Evolutionary conservation across 2,888 invertebrate species (phyloP), one percentile per base, ranked within the genome.

Genomic region (Melitaea athalia): DNA sequence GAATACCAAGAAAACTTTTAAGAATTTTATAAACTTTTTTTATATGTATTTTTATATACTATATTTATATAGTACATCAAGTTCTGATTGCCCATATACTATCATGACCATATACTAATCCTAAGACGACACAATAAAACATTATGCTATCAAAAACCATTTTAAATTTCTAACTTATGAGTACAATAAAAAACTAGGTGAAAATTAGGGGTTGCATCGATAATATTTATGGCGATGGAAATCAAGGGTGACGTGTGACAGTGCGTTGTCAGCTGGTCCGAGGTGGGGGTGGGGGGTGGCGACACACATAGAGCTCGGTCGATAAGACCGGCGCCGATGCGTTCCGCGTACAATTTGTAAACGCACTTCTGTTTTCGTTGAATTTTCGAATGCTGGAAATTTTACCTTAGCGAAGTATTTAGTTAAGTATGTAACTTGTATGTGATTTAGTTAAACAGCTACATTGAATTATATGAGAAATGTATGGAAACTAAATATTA

Each of bases 281-380:
- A 68, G 62, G 74, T n/a, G 71, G 77, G 75, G 73, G 78, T 74
- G 78, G 78, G 74, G 72, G 83, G 78, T 78, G 77, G 81, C 89
- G 90, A 86, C 89, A 89, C 84, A 89, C 85, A 89, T 89, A 89
- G 82, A 83, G 80, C 82, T 77, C 76, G 92, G 89, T 92, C 91
- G 91, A 91, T 92, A 91, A 81, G 83, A 81, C 81, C 87, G 85
- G 81, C 81, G 81, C 79, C 85, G 86, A 89, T 92, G 90, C 91
- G 91, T 86, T 89, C 83, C 76, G 76, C 70, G 68, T 73, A 61
- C 50, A 61, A 61, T 57, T 66, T 38, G 64, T 64, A 70, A 74
- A 68, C 71, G 73, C 71, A 69, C 53, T 66, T 55, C 33, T 45
- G 33, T 67, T 61, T 55, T 62, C 52, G 47, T 47, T 5, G 31